A percentile compares a stretch with the other conserved stretches of the same genome.
phyloP scores from a whole-genome alignment of 2,113 vertebrate genomes.

The Mola mola region DNA sequence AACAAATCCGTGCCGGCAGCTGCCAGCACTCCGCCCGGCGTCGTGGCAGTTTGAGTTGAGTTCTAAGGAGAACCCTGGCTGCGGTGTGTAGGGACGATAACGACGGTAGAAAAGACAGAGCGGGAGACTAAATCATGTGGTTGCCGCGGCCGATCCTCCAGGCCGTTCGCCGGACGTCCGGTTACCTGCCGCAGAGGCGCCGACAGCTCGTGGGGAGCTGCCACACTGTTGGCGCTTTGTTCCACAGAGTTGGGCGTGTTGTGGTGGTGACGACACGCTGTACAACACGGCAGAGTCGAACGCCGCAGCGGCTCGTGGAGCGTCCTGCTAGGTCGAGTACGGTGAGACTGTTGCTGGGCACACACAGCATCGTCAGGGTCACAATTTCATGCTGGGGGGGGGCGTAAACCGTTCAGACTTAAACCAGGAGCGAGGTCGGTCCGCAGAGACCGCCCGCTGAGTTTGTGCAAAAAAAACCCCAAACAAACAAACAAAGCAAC shows the following conservation, averaged over 20 bases:
- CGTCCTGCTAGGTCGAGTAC: no score
- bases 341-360: no score
- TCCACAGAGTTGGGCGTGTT: constrained; percentile 21
- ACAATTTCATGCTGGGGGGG: constrained; percentile 63
- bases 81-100: neutral
- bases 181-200: constrained; percentile 14
- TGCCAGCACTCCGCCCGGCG: no score
- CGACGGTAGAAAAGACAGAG: constrained; percentile 26
- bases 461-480: constrained; percentile 33
- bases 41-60: no score
- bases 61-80: constrained; percentile 58
- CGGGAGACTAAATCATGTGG: constrained; percentile 16
- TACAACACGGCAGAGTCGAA: constrained; percentile 20
- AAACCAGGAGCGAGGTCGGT: constrained; percentile 13
- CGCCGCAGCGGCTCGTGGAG: constrained; percentile 19
- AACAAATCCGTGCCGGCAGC: no score
- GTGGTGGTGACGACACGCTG: constrained; percentile 25
- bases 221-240: neutral
- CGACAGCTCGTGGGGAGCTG: constrained; percentile 4
- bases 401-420: constrained; percentile 14
- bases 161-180: no score
- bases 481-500: constrained; percentile 29
- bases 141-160: constrained; percentile 4
- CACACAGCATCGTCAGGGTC: constrained; percentile 27
- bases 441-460: constrained; percentile 2